Base-by-base conservation (phyloP, 2,888 invertebrate genomes). In the Phrixothrix hirtus region DNA sequence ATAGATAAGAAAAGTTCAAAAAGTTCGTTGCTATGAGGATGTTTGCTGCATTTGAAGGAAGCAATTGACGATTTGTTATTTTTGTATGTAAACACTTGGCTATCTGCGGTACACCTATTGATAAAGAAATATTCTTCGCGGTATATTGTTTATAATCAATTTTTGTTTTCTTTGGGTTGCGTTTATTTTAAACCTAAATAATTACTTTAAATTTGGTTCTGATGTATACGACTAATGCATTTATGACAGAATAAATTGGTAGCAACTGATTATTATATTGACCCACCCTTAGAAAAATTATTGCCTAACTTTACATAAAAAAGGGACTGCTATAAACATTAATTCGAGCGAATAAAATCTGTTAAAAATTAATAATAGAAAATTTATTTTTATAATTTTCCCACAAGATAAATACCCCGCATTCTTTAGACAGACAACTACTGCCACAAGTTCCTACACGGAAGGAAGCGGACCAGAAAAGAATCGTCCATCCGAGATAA, bases 391-490 rank as follows among this genome's bases (percentile, higher is more conserved):
- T 38, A 30, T 14, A 35, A 36, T 12, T 51, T 37, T 51, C 39
- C 35, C 45, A 39, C 43, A 41, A 34, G 39, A 41, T 35, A 46
- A 38, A 16, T 36, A 46, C 12, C 27, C 30, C 34, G 36, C 41
- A 50, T 44, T 44, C 44, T 31, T 34, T 1, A 58, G 62, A 58
- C 59, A 60, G 62, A 62, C 62, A 62, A 59, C 47, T 42, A 42
- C 29, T 42, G 50, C 60, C 56, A 39, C 62, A 30, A 43, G 49
- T 52, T 55, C 57, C 57, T 50, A 49, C 25, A 36, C 53, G 60
- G 63, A 63, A 63, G 63, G 63, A 63, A 63, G 63, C 54, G 61
- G 63, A 49, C 16, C 47, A 34, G 44, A 48, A 45, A 39, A 58
- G 51, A 46, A 54, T 45, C 51, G 48, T 50, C 12, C 39, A 43